A percentile compares a stretch with the other conserved stretches of the same genome.
Conservation (phyloP, 2,888 invertebrate species). For the Cylloceria caligata region DNA sequence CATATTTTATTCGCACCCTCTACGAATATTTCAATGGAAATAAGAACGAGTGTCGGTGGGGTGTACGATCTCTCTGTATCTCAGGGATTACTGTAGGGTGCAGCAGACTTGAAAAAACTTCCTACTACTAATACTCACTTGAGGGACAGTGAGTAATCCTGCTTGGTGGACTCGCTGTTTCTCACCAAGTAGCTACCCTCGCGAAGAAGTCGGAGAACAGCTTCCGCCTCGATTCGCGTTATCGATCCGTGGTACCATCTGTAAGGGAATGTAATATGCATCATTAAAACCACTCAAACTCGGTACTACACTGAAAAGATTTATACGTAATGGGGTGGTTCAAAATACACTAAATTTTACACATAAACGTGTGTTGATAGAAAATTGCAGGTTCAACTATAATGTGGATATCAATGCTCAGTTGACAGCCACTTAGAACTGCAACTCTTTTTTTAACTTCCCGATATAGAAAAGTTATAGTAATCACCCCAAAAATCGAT, state of each 20-base stretch:
- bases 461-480: no score
- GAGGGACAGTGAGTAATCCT: constrained; percentile 96
- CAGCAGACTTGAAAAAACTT: constrained; percentile 48
- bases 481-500: no score
- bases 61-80: constrained; percentile 26
- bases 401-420: no score
- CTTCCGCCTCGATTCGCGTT: constrained; percentile 96
- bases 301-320: constrained; percentile 35
- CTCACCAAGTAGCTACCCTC: constrained; percentile 98
- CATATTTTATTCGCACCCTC: constrained; percentile 40
- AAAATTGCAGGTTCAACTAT: no score
- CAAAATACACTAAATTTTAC: background rate
- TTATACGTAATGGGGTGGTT: constrained; percentile 4
- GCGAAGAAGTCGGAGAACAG: constrained; percentile 91
- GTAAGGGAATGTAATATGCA: constrained; percentile 50
- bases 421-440: no score
- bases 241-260: constrained; percentile 99
- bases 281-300: constrained; percentile 24
- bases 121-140: constrained; percentile 90
- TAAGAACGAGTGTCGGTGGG: constrained; percentile 29
- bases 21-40: constrained; percentile 51
- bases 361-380: no score
- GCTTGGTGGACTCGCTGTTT: constrained; percentile 96
- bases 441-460: no score
- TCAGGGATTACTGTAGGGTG: constrained; percentile 25